Evolutionary conservation across 2,888 invertebrate genomes (phyloP), one percentile per base, ranked within the genome.

Genomic region (Drosophila colorata): DNA sequence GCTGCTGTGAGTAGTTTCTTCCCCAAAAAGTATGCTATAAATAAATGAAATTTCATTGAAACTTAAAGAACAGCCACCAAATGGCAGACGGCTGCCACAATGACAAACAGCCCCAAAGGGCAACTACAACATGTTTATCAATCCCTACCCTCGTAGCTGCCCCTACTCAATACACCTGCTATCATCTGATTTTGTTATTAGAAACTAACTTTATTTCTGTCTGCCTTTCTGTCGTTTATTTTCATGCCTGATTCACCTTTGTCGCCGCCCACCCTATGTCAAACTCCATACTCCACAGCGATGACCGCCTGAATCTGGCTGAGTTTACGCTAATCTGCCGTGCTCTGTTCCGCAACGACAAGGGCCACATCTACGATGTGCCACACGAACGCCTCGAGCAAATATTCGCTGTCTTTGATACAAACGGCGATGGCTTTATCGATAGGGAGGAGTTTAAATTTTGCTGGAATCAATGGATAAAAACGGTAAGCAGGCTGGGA

Each of bases 401-500:
- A 86, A 95, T 97, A 83, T 97, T 97, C 92, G 93, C 94, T 65
- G 95, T 97, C 60, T 97, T 97, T 90, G 97, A 97, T 91, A 94
- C 93, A 75, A 95, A 97, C 83, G 93, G 92, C 31, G 96, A 97
- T 91, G 96, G 95, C 0, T 94, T 94, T 86, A 95, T 97, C 60
- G 96, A 97, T 90, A 94, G 94, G 59, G 95, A 96, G 65, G 97
- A 98, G 93, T 97, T 98, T 90, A 94, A 95, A 58, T 95, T 96
- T 90, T 97, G 97, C 91, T 97, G 97, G 97, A 96, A 96, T 92
- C 95, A 96, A 87, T 97, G 97, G 97, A 97, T 97, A 73, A 97
- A 97, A 94, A 95, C 96, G 88, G 96, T 96, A 90, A 88, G 87
- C 43, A 60, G 28, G 49, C 43, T 59, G 31, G 41, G 4, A 13